Evolutionary conservation across 2,113 vertebrate genomes (phyloP).

Genomic region (Nerophis lumbriciformis): DNA sequence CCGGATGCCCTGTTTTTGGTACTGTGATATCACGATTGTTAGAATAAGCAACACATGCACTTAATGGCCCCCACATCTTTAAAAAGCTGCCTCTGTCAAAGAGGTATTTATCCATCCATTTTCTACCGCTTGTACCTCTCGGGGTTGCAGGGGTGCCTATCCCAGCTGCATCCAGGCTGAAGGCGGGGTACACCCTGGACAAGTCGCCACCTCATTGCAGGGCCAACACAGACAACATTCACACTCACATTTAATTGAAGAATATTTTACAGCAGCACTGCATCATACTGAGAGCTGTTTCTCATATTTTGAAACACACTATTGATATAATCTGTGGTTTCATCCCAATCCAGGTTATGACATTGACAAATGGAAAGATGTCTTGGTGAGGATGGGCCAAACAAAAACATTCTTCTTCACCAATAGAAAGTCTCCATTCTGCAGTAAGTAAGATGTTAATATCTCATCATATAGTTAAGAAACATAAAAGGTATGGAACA

Average conservation of each 20-base stretch:
- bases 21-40: constrained; percentile 32
- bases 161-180: no score
- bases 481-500: no score
- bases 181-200: no score
- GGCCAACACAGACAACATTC: no score
- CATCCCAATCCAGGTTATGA: constrained; percentile 58
- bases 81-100: background rate
- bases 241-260: no score
- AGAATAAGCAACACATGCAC: background rate
- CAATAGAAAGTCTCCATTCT: constrained; percentile 54
- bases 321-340: constrained; percentile 5
- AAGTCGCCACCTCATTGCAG: no score
- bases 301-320: no score
- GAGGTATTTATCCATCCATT: background rate
- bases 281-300: no score
- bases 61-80: background rate
- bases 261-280: no score
- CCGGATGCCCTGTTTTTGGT: constrained; percentile 85
- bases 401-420: constrained; percentile 62
- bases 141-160: no score
- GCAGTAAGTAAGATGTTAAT: constrained; percentile 62
- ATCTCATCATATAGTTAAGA: no score
- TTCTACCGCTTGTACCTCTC: no score
- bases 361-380: constrained; percentile 50
- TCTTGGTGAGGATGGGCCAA: constrained; percentile 29